Base-by-base conservation (phyloP, 1,140 invertebrate genomes). In the Formica exsecta region DNA sequence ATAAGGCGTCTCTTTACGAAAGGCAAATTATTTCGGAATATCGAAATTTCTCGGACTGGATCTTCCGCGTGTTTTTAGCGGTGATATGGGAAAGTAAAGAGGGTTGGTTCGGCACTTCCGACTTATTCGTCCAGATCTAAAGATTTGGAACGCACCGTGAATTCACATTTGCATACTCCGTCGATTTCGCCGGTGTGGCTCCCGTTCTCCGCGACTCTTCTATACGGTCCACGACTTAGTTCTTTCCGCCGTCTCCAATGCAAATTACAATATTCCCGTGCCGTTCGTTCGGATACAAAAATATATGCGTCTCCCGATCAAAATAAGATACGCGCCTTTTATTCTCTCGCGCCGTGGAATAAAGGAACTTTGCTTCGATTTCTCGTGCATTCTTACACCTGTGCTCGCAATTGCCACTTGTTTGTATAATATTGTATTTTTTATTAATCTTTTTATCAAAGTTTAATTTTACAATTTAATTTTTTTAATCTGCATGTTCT, bases 241-340 rank as follows among this genome's bases (percentile, higher is more conserved):
- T 94, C 93, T 94, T 94, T 93, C 90, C 87, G 87, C 92, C 94
- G 92, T 94, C 92, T 93, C 86, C 89, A 74, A 95, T 95, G 94
- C 93, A 95, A 94, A 95, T 95, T 95, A 94, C 94, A 95, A 95
- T 95, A 95, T 95, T 95, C 92, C 94, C 92, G 89, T 87, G 92
- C 86, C 88, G 83, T 92, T 94, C 92, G 90, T 92, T 93, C 90
- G 92, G 91, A 93, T 93, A 92, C 91, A 93, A 95, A 94, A 94
- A 95, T 95, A 92, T 95, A 95, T 93, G 93, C 91, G 91, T 89
- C 87, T 92, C 66, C 86, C 87, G 91, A 94, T 94, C 90, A 93
- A 94, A 95, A 93, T 93, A 93, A 89, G 89, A 92, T 68, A 68
- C 41, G 41, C 76, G 9, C 83, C 48, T 16, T 57, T 74, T 73